Percentiles rank a stretch among this genome's conserved stretches.
These are phyloP conservation scores for Syngnathoides biaculeatus DNA, from an alignment of 2,113 vertebrate species.

Conservation along the genomic window DNA sequence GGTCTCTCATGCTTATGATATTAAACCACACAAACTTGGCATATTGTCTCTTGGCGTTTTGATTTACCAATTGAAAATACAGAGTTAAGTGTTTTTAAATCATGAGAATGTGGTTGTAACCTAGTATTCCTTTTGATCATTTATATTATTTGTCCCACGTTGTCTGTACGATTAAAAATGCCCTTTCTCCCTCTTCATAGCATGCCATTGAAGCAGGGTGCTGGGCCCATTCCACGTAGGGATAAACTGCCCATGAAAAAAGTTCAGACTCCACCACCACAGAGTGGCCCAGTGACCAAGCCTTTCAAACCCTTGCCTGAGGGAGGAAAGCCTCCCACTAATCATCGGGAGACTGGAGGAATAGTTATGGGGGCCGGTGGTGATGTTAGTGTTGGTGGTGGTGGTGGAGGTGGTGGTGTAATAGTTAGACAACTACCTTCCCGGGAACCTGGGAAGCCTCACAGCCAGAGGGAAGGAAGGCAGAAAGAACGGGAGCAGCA, in stretches of 20 bases:
- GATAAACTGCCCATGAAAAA: slow-evolving; percentile 87
- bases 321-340: slow-evolving; percentile 73
- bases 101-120: neutral
- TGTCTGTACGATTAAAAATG: slow-evolving; percentile 23
- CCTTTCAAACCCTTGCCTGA: slow-evolving; percentile 70
- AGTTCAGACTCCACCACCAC: slow-evolving; percentile 72
- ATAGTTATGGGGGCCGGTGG: neutral
- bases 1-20: neutral
- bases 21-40: neutral
- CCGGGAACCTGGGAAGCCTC: slow-evolving; percentile 69
- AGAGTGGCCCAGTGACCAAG: slow-evolving; percentile 62
- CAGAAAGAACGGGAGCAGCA: slow-evolving; percentile 84
- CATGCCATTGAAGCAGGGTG: slow-evolving; percentile 55
- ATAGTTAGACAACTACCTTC: slow-evolving; percentile 56
- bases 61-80: neutral
- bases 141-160: neutral
- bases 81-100: neutral
- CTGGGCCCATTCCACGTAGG: slow-evolving; percentile 69
- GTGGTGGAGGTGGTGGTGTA: slow-evolving; percentile 3
- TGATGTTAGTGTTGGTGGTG: neutral
- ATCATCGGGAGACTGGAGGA: slow-evolving; percentile 51
- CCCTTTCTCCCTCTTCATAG: slow-evolving; percentile 32
- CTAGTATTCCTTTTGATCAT: neutral
- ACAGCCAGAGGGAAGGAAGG: slow-evolving; percentile 80
- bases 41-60: neutral